Evolutionary conservation across 2,113 vertebrate genomes (phyloP).

Genomic region (Pseudonaja textilis): DNA sequence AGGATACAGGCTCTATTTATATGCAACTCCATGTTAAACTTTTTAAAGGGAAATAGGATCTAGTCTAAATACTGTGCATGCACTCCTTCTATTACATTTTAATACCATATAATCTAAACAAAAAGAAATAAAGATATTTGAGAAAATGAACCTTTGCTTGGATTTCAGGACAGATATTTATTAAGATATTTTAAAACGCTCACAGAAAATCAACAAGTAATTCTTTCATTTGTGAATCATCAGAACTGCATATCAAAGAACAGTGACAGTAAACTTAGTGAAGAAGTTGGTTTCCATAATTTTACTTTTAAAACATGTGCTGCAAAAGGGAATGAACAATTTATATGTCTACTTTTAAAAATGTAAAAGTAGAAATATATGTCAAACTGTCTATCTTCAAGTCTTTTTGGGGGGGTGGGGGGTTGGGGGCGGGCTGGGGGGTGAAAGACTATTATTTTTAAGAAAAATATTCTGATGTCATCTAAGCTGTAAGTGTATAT

Average conservation of each 20-base stretch:
- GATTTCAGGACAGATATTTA: slow-evolving; percentile 30
- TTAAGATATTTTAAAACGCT: slow-evolving; percentile 18
- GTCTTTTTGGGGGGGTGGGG: neutral
- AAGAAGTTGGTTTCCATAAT: neutral
- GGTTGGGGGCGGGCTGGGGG: too few relatives aligned
- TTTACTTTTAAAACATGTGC: neutral
- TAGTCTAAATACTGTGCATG: slow-evolving; percentile 38
- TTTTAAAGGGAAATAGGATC: slow-evolving; percentile 28
- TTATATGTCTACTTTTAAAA: neutral
- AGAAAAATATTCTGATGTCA: neutral
- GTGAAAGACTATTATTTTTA: neutral
- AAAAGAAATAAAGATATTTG: slow-evolving; percentile 43
- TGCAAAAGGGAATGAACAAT: neutral
- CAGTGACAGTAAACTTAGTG: neutral
- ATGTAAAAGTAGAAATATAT: neutral
- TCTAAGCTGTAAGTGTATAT: neutral
- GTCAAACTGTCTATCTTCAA: neutral
- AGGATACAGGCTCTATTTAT: neutral
- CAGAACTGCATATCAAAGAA: neutral
- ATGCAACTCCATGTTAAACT: neutral
- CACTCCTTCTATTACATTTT: slow-evolving; percentile 44
- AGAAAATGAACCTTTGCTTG: slow-evolving; percentile 47
- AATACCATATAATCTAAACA: slow-evolving; percentile 54
- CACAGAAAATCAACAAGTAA: slow-evolving; percentile 31
- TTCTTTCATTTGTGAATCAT: slow-evolving; percentile 34